Evolutionary conservation across 1,140 invertebrate species (phyloP).

Genomic region (Dreissena polymorpha): DNA sequence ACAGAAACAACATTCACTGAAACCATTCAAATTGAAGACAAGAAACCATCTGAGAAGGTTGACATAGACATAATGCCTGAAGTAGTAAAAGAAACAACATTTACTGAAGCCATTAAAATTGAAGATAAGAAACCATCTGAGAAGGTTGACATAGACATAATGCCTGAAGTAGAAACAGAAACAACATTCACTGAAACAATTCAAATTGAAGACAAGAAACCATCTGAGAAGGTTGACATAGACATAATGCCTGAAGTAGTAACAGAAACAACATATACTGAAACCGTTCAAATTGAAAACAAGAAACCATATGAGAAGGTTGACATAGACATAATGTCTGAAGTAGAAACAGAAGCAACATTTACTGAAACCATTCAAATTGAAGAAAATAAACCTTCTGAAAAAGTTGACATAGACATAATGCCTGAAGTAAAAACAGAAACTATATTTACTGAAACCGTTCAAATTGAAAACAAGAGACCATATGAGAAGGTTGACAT

Average conservation of each 20-base stretch:
- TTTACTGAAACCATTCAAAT: conserved; percentile 15
- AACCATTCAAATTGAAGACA: conserved; percentile 2
- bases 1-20: not conserved
- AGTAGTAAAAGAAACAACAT: not conserved
- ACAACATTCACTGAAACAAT: conserved; percentile 12
- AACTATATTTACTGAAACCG: not conserved
- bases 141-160: too few relatives aligned
- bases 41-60: not conserved
- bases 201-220: conserved; percentile 1
- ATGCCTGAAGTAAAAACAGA: not conserved
- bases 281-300: conserved; percentile 5
- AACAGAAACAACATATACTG: too few relatives aligned
- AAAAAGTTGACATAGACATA: not conserved
- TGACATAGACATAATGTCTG: not conserved
- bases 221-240: not conserved
- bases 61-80: too few relatives aligned
- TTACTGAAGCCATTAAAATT: not conserved
- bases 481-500: not conserved
- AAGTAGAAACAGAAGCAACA: conserved; percentile 5
- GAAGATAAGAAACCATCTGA: not conserved
- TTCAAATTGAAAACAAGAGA: not conserved
- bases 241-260: too few relatives aligned
- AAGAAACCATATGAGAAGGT: not conserved
- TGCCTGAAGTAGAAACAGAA: not conserved
- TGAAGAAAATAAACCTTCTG: not conserved